A percentile compares a stretch with the other conserved stretches of the same genome.
Conservation (phyloP, 1,140 invertebrate genomes). For the Dinoponera quadriceps region DNA sequence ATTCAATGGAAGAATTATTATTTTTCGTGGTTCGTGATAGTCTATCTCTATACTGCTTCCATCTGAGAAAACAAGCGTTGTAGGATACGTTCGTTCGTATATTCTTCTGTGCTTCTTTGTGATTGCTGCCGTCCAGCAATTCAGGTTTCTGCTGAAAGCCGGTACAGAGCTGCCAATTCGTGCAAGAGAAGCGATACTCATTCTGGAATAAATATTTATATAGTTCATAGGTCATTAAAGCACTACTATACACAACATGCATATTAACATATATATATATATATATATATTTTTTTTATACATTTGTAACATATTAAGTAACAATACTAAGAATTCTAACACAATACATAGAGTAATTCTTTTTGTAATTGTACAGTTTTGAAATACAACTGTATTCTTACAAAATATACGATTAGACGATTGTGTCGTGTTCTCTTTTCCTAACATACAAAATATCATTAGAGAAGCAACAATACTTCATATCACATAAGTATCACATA, state of each 20-base stretch:
- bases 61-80: slow-evolving; percentile 91
- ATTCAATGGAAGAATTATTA: slow-evolving; percentile 94
- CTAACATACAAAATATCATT: too few species aligned
- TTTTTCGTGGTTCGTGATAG: slow-evolving; percentile 93
- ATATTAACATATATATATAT: too few species aligned
- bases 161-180: slow-evolving; percentile 18
- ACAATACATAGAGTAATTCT: background rate
- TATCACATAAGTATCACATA: too few species aligned
- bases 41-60: slow-evolving; percentile 93
- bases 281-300: background rate
- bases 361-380: background rate
- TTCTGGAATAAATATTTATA: slow-evolving; percentile 72
- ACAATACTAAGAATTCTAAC: background rate
- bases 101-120: slow-evolving; percentile 89
- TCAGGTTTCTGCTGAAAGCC: slow-evolving; percentile 82
- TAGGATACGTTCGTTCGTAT: slow-evolving; percentile 91
- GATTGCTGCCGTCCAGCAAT: slow-evolving; percentile 89
- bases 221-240: background rate
- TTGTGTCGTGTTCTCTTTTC: too few species aligned
- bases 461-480: too few species aligned
- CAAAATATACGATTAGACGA: too few species aligned
- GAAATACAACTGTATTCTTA: background rate
- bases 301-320: background rate
- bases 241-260: too few species aligned
- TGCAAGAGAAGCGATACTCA: slow-evolving; percentile 63